These are phyloP conservation scores for Paratrypauchen microcephalus DNA, from an alignment of 2,797 vertebrate genomes.

Conservation along the genomic window DNA sequence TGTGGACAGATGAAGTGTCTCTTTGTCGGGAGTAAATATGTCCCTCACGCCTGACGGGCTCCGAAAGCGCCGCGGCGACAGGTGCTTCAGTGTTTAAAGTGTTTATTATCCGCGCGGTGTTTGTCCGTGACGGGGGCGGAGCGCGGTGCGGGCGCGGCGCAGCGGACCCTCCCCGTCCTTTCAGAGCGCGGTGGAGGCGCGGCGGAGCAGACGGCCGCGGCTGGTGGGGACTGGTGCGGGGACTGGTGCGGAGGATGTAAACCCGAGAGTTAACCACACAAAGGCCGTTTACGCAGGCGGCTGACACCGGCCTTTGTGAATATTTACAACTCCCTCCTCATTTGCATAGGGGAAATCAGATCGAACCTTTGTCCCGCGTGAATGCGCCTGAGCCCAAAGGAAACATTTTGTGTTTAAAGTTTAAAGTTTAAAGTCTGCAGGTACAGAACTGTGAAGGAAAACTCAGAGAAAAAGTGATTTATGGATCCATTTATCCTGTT, in stretches of 20 bases:
- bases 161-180: conserved; percentile 64
- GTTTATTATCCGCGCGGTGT: conserved; percentile 86
- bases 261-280: not conserved
- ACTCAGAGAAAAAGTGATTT: too few relatives aligned
- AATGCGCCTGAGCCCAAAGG: too few relatives aligned
- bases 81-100: conserved; percentile 90
- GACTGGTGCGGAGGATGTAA: too few relatives aligned
- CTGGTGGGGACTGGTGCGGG: conserved; percentile 1
- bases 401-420: too few relatives aligned
- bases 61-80: conserved; percentile 88
- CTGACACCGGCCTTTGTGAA: not conserved
- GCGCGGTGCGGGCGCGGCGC: conserved; percentile 30
- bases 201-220: not conserved
- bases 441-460: too few relatives aligned
- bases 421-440: too few relatives aligned
- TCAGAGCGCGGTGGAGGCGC: conserved; percentile 19
- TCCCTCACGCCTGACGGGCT: conserved; percentile 94
- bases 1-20: conserved; percentile 95
- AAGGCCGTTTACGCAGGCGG: not conserved
- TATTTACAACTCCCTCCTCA: too few relatives aligned
- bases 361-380: too few relatives aligned
- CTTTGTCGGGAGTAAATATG: conserved; percentile 99
- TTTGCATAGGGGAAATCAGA: too few relatives aligned
- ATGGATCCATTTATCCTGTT: too few relatives aligned
- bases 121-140: conserved; percentile 69